Evolutionary conservation across 30 jellyfish, hydroid and myxozoan species (phyloP), one percentile per base, ranked within the genome.

Genomic region (Aurelia coerulea): DNA sequence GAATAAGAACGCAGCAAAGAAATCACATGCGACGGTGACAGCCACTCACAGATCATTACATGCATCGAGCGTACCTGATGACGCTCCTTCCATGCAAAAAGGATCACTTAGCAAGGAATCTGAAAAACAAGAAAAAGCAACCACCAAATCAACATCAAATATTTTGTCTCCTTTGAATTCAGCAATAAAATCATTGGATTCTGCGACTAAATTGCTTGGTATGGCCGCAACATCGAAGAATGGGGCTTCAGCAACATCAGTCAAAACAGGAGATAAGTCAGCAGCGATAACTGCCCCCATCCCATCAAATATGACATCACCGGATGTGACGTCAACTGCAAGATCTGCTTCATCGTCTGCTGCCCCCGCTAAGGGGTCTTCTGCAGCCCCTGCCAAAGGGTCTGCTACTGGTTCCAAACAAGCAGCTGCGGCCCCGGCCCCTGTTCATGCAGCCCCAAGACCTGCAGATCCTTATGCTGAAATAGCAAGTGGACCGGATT

Each of bases 401-500:
- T 39, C 76, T 33, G 51, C 86, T 1, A 32, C 77, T 23, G 78
- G 35, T 54, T 23, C 81, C 8, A 35, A 50, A 5, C 86, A 58
- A 23, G 79, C 90, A 15, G 58, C 90, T 1, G 41, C 85, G 23
- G 85, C 95, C n/a, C n/a, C 85, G n/a, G 62, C 79, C 29, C 71
- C 39, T 10, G 81, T 92, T 0, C 64, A 86, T n/a, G 75, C 19
- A 12, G 52, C 65, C 16, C 51, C 68, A 37, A 41, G 66, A 50
- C 60, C 77, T 7, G 83, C 62, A 1, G 99, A 95, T 69, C 99
- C 99, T 10, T 95, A 95, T 73, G 99, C 99, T 15, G 99, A 95
- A 64, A 95, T 95, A 4, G 99, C 99, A 31, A 88, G 75, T 8
- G 99, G 99, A 5, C 99, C 99, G 19, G 99, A 95, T 75, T 85